Conservation (phyloP, 2,113 vertebrate genomes). For the Boleophthalmus pectinirostris region DNA sequence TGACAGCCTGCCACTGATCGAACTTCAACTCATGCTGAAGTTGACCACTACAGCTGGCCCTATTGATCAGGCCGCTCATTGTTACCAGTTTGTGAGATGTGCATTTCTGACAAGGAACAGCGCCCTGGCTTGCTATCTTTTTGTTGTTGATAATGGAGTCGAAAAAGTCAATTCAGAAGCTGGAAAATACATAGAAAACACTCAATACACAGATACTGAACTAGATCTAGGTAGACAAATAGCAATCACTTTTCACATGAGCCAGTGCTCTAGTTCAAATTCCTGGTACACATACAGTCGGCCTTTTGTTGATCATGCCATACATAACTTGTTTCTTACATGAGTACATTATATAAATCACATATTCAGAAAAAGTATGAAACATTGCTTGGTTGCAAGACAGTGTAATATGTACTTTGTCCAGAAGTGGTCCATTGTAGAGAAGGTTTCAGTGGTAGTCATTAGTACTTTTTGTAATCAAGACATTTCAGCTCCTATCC, state of each 20-base stretch:
- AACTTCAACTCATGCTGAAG: background rate
- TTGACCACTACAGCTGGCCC: constrained; percentile 5
- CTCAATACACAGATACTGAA: background rate
- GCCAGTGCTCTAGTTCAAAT: background rate
- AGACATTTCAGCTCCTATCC: too few relatives aligned
- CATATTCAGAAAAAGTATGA: too few relatives aligned
- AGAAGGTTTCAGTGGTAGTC: too few relatives aligned
- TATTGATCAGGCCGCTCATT: constrained; percentile 7
- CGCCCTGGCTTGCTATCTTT: background rate
- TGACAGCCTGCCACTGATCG: constrained; percentile 21
- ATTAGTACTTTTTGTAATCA: too few relatives aligned
- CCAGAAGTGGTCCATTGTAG: too few relatives aligned
- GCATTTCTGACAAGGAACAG: background rate
- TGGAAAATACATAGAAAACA: background rate
- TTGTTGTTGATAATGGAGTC: constrained; percentile 7
- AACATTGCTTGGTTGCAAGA: too few relatives aligned
- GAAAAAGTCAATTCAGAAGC: background rate
- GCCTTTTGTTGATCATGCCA: too few relatives aligned
- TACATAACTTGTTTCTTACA: too few relatives aligned
- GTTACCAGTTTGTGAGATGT: background rate
- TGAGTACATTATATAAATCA: too few relatives aligned
- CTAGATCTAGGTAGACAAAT: background rate
- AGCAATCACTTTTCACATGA: background rate
- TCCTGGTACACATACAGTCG: background rate
- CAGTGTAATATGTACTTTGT: too few relatives aligned